A percentile compares a stretch with the other conserved stretches of the same genome.
Conservation (phyloP, 2,888 invertebrate species). For the Thysanoteuthis rhombus region DNA sequence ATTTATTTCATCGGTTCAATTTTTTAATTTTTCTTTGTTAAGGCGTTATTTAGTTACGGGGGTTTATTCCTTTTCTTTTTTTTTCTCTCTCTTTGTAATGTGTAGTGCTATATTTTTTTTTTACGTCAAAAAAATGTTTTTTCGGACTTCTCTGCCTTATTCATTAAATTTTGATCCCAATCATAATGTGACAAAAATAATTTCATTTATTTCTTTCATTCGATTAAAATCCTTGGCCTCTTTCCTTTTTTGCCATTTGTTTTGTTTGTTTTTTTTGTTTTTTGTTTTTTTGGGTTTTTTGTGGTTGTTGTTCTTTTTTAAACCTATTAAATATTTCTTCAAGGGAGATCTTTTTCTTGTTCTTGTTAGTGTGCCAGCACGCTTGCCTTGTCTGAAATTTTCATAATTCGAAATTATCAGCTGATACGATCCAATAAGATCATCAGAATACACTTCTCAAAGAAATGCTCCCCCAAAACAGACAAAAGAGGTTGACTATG, state of each 20-base stretch:
- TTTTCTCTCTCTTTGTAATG: background rate
- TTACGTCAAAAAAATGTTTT: background rate
- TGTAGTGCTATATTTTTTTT: background rate
- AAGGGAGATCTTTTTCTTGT: background rate
- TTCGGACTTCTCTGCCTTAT: background rate
- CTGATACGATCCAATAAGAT: no score
- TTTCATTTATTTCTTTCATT: background rate
- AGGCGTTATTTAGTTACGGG: background rate
- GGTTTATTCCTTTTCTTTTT: background rate
- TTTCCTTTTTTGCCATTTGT: background rate
- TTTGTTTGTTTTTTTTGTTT: background rate
- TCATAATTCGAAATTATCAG: no score
- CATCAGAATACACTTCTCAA: no score
- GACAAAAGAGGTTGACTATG: no score
- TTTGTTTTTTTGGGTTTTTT: no score
- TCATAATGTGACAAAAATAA: background rate
- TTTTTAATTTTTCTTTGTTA: background rate
- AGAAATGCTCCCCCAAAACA: no score
- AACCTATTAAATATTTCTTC: background rate
- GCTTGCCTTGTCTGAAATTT: no score
- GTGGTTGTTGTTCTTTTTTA: background rate
- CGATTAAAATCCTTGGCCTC: background rate
- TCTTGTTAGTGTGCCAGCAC: background rate
- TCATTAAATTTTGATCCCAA: background rate
- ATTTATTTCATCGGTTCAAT: background rate